Evolutionary conservation across 2,888 invertebrate genomes (phyloP), one percentile per base, ranked within the genome.

Genomic region (Drosophila paracracens): DNA sequence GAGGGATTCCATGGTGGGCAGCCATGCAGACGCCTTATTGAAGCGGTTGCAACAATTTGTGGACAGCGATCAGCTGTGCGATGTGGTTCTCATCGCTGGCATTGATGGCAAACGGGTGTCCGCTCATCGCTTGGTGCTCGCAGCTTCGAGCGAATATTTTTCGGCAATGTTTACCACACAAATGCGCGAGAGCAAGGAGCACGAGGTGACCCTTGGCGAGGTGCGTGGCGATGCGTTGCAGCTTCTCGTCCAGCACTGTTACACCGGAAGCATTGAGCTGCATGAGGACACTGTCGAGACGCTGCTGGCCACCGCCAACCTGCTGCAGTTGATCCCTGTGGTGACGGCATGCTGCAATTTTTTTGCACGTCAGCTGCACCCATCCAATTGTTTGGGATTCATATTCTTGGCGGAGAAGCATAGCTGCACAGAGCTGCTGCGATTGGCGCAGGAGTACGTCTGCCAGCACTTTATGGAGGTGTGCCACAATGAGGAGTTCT

Each of bases 151-250:
- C 84, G 98, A 98, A 93, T 99, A 99, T 93, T 99, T 99, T 94
- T 96, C 97, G 51, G 98, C 98, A 50, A 98, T 99, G 98, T 99
- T 99, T 92, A 98, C 97, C 33, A 97, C 96, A 67, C 96, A 97
- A 63, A 94, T 98, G 75, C 94, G 96, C 79, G 98, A 99, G 94
- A 95, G 97, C 7, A 95, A 95, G 74, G 96, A 97, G 92, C 95
- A 95, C 74, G 98, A 98, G 94, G 95, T 99, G 43, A 96, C 96
- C 71, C 94, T 99, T 82, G 96, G 96, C 80, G 96, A 96, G 90
- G 96, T 99, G 50, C 97, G 25, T 25, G 25, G 25, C 25, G 25
- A 25, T 25, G 25, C 25, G 25, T 25, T 25, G 25, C 25, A 25
- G 25, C 25, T 25, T 2, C 25, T 25, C 25, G 25, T 25, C 25